Evolutionary conservation across 1,140 invertebrate genomes (phyloP).

Genomic region (Drosophila watanabei): DNA sequence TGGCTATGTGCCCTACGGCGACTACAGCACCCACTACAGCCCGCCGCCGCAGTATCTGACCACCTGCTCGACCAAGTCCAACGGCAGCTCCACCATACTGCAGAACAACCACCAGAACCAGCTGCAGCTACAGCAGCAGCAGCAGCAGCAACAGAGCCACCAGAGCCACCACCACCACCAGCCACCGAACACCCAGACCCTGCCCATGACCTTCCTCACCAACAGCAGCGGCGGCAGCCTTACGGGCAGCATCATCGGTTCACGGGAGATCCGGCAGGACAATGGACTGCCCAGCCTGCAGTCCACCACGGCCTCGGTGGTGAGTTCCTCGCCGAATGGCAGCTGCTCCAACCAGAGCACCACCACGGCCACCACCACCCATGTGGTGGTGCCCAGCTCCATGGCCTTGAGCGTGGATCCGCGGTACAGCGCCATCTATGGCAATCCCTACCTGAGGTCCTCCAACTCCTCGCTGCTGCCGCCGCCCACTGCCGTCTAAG

Average conservation of each 20-base stretch:
- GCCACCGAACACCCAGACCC: slow-evolving; percentile 29
- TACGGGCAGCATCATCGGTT: slow-evolving; percentile 82
- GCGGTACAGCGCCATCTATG: slow-evolving; percentile 94
- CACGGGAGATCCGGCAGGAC: slow-evolving; percentile 80
- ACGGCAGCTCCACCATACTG: slow-evolving; percentile 79
- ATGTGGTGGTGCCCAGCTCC: slow-evolving; percentile 74
- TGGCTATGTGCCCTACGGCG: slow-evolving; percentile 95
- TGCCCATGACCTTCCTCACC: slow-evolving; percentile 82
- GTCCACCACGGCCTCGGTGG: slow-evolving; percentile 82
- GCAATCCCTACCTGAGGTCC: slow-evolving; percentile 93
- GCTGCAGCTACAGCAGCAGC: slow-evolving; percentile 74
- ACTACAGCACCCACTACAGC: slow-evolving; percentile 92
- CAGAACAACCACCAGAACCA: slow-evolving; percentile 84
- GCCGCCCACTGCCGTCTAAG: slow-evolving; percentile 81
- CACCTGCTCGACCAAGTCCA: slow-evolving; percentile 81
- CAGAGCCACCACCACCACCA: slow-evolving; percentile 56
- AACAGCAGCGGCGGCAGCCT: slow-evolving; percentile 79
- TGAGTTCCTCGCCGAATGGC: slow-evolving; percentile 83
- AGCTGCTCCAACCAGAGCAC: slow-evolving; percentile 84
- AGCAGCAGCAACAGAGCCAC: slow-evolving; percentile 49
- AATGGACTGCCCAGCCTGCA: slow-evolving; percentile 82
- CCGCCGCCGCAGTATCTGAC: slow-evolving; percentile 88
- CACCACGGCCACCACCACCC: slow-evolving; percentile 68
- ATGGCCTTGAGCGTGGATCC: slow-evolving; percentile 90
- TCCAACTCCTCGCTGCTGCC: slow-evolving; percentile 86